These are phyloP conservation scores for Clarias batrachus DNA, from an alignment of 2,113 vertebrate genomes.

Conservation along the genomic window DNA sequence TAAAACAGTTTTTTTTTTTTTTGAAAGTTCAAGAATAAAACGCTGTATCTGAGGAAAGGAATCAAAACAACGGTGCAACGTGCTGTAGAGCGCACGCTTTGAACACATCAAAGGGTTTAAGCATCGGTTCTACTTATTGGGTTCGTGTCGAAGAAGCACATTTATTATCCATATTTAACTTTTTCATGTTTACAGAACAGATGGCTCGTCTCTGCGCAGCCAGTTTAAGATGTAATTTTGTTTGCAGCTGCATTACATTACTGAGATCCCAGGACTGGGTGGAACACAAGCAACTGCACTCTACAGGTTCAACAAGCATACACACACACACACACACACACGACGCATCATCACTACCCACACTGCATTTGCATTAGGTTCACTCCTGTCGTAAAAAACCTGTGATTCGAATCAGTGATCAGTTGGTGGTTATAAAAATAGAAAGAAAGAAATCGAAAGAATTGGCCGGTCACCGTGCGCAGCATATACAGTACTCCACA, in stretches of 20 bases:
- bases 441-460: not conserved
- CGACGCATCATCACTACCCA: not conserved
- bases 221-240: slow-evolving; percentile 1
- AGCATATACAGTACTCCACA: not conserved
- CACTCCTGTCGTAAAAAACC: not conserved
- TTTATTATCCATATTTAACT: not conserved
- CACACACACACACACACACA: not conserved
- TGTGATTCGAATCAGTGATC: not conserved
- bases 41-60: not conserved
- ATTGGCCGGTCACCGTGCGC: not conserved
- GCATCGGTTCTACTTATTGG: not conserved
- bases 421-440: too few species aligned
- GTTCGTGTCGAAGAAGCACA: not conserved
- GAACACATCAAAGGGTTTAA: not conserved
- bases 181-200: not conserved
- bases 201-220: slow-evolving; percentile 4
- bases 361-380: not conserved
- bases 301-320: not conserved
- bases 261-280: slow-evolving; percentile 7
- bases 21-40: not conserved
- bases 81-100: too few species aligned
- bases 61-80: not conserved
- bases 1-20: not conserved
- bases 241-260: slow-evolving; percentile 29
- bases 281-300: slow-evolving; percentile 8